A percentile compares a stretch with the other conserved stretches of the same genome.
Conservation (phyloP, 2,113 vertebrate genomes). For the Trichechus manatus region DNA sequence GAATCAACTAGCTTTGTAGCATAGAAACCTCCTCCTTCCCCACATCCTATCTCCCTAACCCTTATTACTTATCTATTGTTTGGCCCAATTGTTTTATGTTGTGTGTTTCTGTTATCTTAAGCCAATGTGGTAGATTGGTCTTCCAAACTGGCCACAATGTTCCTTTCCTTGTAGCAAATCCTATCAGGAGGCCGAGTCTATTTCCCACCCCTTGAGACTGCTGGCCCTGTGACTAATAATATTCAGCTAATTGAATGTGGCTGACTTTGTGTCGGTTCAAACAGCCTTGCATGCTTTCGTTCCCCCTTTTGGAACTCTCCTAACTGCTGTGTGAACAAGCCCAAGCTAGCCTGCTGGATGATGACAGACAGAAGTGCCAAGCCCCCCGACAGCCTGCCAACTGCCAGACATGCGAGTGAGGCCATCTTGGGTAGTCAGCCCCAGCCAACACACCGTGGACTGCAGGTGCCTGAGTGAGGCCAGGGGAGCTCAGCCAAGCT, state of each 20-base stretch:
- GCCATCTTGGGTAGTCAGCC: background rate
- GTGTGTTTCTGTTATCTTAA: background rate
- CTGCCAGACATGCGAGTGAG: background rate
- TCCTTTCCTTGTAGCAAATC: background rate
- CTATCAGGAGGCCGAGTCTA: background rate
- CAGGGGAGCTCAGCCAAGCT: background rate
- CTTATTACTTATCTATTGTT: background rate
- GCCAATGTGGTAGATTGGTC: background rate
- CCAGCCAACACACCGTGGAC: background rate
- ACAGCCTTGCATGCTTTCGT: background rate
- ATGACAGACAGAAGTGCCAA: background rate
- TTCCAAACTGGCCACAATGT: background rate
- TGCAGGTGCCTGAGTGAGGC: no score
- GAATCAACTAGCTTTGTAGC: background rate
- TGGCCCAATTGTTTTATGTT: background rate
- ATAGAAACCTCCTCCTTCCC: background rate
- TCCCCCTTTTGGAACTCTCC: no score
- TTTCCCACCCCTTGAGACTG: background rate
- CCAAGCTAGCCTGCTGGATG: background rate
- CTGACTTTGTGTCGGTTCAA: background rate
- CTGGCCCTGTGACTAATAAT: background rate
- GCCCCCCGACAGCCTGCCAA: background rate
- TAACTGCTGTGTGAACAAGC: background rate
- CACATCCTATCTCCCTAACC: background rate
- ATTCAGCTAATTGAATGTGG: background rate